Conservation (phyloP, 2,888 invertebrate species). For the Ptilodon capucinus region DNA sequence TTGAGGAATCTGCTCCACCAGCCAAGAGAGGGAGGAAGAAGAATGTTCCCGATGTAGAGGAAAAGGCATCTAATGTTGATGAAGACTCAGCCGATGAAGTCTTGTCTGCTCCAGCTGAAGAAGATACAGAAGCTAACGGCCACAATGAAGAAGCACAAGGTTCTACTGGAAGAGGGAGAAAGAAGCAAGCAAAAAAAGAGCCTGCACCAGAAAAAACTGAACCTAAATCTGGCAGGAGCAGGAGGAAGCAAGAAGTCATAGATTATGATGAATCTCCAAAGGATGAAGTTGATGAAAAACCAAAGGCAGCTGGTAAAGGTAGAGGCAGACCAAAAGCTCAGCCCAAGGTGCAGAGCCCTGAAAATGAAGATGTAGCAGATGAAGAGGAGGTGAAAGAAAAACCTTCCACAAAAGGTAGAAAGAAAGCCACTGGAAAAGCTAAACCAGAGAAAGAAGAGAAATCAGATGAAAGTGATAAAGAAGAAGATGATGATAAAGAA, state of each 20-base stretch:
- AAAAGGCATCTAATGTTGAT: conserved; percentile 50
- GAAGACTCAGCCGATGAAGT: conserved; percentile 53
- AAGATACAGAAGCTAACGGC: conserved; percentile 53
- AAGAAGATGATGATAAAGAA: conserved; percentile 37
- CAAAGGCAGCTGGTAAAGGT: conserved; percentile 44
- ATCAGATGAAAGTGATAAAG: conserved; percentile 42
- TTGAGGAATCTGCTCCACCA: conserved; percentile 49
- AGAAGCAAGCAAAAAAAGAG: conserved; percentile 64
- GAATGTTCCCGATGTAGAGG: conserved; percentile 47
- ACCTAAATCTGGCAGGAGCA: conserved; percentile 50
- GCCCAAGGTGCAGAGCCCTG: conserved; percentile 36
- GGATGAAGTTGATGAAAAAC: conserved; percentile 32
- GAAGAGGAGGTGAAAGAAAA: conserved; percentile 58
- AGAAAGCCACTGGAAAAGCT: conserved; percentile 27
- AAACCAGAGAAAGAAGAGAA: conserved; percentile 45
- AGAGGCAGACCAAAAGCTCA: conserved; percentile 57
- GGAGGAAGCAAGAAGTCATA: conserved; percentile 53
- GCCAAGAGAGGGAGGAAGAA: conserved; percentile 68
- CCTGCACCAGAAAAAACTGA: conserved; percentile 41
- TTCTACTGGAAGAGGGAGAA: conserved; percentile 53
- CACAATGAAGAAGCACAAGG: conserved; percentile 42
- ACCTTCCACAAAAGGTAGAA: conserved; percentile 37
- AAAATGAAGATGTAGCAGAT: conserved; percentile 40
- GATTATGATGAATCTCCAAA: conserved; percentile 25
- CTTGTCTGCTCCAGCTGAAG: conserved; percentile 37